Evolutionary conservation across 2,113 vertebrate species (phyloP).

Genomic region (Pimephales promelas): DNA sequence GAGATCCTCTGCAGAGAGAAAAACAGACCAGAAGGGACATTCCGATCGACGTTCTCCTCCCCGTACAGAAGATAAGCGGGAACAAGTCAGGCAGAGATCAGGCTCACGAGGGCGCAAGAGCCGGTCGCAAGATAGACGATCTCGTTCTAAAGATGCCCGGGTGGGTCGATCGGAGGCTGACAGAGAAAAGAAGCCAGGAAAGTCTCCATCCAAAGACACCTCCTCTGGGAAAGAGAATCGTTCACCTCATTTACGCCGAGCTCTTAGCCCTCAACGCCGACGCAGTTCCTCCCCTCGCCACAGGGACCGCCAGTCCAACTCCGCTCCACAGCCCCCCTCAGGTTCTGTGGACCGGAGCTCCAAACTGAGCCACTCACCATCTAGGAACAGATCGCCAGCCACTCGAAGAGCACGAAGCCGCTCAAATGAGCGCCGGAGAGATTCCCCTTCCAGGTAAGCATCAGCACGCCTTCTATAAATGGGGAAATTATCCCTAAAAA

Average conservation of each 20-base stretch:
- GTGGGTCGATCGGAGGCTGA: constrained; percentile 82
- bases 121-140: constrained; percentile 61
- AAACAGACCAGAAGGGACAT: constrained; percentile 45
- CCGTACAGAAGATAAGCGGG: constrained; percentile 65
- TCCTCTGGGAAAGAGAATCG: constrained; percentile 97
- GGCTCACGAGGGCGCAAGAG: constrained; percentile 83
- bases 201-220: constrained; percentile 95
- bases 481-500: background rate
- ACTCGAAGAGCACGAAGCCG: constrained; percentile 84
- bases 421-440: constrained; percentile 90
- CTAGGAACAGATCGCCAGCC: constrained; percentile 81
- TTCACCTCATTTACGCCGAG: constrained; percentile 84
- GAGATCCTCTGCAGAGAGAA: constrained; percentile 45
- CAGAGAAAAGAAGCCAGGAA: constrained; percentile 86
- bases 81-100: constrained; percentile 73
- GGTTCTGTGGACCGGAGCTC: constrained; percentile 77
- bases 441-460: constrained; percentile 83
- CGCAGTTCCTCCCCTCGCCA: constrained; percentile 88
- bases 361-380: constrained; percentile 87
- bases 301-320: constrained; percentile 76
- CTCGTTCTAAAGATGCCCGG: constrained; percentile 64
- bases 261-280: constrained; percentile 77
- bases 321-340: constrained; percentile 58
- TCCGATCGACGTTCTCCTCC: constrained; percentile 69
- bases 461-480: background rate